A percentile compares a stretch with the other conserved stretches of the same genome.
phyloP scores from a whole-genome alignment of 2,113 vertebrate species.

The Thinocorus orbignyianus region DNA sequence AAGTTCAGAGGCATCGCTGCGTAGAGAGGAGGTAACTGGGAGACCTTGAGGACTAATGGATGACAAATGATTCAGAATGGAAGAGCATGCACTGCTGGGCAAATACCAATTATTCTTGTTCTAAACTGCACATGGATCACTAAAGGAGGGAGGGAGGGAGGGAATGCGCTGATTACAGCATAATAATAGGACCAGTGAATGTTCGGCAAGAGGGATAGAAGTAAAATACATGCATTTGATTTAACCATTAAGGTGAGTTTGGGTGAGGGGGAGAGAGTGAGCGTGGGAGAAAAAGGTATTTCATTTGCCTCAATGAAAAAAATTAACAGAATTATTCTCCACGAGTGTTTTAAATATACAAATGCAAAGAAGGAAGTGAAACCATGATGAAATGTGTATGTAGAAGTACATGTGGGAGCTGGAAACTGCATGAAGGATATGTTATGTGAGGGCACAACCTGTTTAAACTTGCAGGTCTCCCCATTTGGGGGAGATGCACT shows the following conservation, averaged over 20 bases:
- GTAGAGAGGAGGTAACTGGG: neutral
- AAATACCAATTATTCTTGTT: neutral
- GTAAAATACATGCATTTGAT: neutral
- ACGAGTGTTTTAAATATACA: neutral
- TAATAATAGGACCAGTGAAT: neutral
- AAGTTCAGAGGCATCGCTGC: neutral
- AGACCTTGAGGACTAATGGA: neutral
- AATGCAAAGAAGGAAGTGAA: neutral
- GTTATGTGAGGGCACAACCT: neutral
- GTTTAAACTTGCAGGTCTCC: neutral
- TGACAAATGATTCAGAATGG: neutral
- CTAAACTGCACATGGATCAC: neutral
- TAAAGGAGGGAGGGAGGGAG: neutral
- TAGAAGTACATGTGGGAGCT: neutral
- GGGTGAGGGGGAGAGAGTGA: neutral
- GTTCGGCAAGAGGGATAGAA: neutral
- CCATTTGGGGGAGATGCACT: neutral
- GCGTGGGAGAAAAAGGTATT: neutral
- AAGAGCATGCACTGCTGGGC: neutral
- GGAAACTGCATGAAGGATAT: neutral
- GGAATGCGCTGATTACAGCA: neutral
- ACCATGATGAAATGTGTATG: neutral
- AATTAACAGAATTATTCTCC: neutral
- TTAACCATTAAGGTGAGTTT: neutral
- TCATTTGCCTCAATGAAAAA: neutral